These are phyloP conservation scores for Sinocyclocheilus anophthalmus DNA, from an alignment of 2,113 vertebrate genomes.

Conservation along the genomic window DNA sequence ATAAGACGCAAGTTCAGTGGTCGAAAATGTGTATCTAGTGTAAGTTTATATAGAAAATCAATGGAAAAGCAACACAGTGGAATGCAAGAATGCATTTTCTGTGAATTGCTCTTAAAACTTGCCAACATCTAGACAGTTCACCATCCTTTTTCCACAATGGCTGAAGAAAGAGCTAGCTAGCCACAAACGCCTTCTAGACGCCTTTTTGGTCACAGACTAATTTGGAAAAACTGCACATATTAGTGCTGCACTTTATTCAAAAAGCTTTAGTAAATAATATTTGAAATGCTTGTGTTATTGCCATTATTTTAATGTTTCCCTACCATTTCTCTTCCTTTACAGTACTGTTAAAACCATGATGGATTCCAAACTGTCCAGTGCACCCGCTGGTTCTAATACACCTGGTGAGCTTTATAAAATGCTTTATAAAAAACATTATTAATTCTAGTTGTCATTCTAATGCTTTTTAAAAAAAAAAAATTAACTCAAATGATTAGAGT, in stretches of 20 bases:
- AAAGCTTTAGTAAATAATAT: neutral
- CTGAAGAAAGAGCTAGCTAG: neutral
- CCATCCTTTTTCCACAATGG: neutral
- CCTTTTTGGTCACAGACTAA: neutral
- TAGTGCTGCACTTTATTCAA: neutral
- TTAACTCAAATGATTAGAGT: too few relatives aligned
- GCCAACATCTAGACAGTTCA: neutral
- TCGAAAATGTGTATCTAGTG: neutral
- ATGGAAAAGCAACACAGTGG: neutral
- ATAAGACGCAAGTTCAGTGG: neutral
- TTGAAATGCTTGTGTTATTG: neutral
- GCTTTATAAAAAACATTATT: too few relatives aligned
- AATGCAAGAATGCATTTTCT: neutral
- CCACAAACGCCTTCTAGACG: neutral
- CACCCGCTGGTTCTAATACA: conserved; percentile 58
- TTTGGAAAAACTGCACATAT: neutral
- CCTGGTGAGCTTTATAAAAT: conserved; percentile 62
- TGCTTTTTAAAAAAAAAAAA: too few relatives aligned
- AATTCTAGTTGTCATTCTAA: too few relatives aligned
- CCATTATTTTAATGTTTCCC: neutral
- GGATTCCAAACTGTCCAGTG: conserved; percentile 68
- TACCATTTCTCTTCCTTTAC: conserved; percentile 62
- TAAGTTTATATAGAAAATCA: neutral
- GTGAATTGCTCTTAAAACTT: neutral
- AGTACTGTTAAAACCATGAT: conserved; percentile 67